phyloP scores from a whole-genome alignment of 2,797 vertebrate genomes.

The Lemur catta region DNA sequence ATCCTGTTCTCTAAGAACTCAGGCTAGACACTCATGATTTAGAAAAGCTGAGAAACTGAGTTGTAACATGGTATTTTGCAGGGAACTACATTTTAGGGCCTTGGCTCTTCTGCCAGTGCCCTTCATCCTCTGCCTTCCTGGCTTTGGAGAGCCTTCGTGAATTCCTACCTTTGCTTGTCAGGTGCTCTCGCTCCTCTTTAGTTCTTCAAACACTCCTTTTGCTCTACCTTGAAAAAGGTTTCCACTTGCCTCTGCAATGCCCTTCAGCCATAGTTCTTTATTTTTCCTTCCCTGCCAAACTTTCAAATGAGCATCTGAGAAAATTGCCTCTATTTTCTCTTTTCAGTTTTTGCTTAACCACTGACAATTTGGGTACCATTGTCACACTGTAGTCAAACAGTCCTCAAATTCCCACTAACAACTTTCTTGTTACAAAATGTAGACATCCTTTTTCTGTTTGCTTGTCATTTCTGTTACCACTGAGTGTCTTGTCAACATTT shows the following conservation, averaged over 20 bases:
- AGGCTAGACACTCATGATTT: background rate
- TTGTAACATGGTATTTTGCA: background rate
- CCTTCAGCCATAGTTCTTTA: background rate
- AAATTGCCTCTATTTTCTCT: constrained; percentile 51
- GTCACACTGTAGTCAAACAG: constrained; percentile 27
- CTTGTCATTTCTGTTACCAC: background rate
- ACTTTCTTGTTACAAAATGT: background rate
- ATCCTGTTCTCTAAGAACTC: background rate
- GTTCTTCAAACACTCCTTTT: background rate
- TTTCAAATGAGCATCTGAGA: constrained; percentile 38
- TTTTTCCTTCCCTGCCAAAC: background rate
- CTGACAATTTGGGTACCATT: constrained; percentile 1
- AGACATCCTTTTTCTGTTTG: background rate
- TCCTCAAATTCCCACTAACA: background rate
- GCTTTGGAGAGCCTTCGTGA: background rate
- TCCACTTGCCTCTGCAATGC: background rate
- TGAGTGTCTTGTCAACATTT: background rate
- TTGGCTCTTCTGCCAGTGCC: background rate
- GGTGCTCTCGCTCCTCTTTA: background rate
- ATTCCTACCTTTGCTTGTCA: background rate
- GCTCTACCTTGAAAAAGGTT: background rate
- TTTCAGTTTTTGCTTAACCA: constrained; percentile 36
- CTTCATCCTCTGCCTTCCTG: background rate
- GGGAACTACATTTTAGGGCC: background rate
- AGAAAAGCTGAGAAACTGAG: background rate